A percentile compares a stretch with the other conserved stretches of the same genome.
Conservation (phyloP, 2,113 vertebrate genomes). For the Carassius gibelio region DNA sequence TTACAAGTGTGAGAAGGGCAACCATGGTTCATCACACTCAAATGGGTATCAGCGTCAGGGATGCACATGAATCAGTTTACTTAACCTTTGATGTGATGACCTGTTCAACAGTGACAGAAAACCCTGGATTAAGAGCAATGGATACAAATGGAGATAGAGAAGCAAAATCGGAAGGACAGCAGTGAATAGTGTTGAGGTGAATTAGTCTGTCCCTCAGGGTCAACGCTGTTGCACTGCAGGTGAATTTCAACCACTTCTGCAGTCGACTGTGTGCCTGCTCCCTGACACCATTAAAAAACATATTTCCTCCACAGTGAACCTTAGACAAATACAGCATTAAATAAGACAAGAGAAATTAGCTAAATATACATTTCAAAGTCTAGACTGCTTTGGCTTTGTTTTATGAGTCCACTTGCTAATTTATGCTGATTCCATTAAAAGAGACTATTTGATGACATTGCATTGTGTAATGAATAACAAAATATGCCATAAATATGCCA, state of each 20-base stretch:
- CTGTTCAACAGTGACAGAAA: not conserved
- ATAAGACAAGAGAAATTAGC: not conserved
- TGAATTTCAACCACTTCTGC: conserved; percentile 20
- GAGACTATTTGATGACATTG: not conserved
- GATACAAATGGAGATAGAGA: not conserved
- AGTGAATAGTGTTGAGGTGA: conserved; percentile 11
- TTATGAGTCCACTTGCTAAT: not conserved
- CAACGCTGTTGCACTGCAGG: not conserved
- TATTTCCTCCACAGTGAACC: conserved; percentile 12
- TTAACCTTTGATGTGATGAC: not conserved
- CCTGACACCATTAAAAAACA: conserved; percentile 29
- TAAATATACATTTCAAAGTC: not conserved
- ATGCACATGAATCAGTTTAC: conserved; percentile 31
- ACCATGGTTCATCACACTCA: not conserved
- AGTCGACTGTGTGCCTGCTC: not conserved
- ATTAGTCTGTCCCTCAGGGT: conserved; percentile 21
- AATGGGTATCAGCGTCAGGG: not conserved
- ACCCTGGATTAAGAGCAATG: not conserved
- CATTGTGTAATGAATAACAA: not conserved
- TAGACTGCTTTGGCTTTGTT: not conserved
- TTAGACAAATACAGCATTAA: not conserved
- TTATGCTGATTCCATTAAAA: not conserved
- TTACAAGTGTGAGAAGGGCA: not conserved
- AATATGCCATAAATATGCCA: conserved; percentile 8
- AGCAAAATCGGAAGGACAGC: not conserved